Evolutionary conservation across 53 echinoderm and acorn worm genomes (phyloP), one percentile per base, ranked within the genome.

Genomic region (Apostichopus leukothele): DNA sequence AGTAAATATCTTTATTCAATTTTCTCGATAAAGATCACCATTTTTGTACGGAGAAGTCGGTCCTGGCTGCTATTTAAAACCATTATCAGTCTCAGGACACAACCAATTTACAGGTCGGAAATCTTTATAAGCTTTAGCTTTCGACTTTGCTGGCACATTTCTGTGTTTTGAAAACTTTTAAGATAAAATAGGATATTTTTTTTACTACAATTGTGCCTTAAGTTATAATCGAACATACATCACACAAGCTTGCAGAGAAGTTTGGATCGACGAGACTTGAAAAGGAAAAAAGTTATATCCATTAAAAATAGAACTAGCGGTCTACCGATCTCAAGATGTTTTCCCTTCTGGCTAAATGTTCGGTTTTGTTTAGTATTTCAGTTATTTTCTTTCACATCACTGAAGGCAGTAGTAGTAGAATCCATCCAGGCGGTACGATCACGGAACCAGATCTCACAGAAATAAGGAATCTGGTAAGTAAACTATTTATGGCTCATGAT

Each of bases 391-490:
- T 71, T 6, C 71, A 71, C 5, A 18, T 18, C 18, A 19, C 71
- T 19, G 81, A 81, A 81, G 81, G 55, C 21, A 52, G 59, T n/a
- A 59, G 55, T 18, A 52, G 59, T 8, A 59, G 55, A 16, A 59
- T n/a, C 16, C 81, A 81, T 53, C 57, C 81, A 57, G 54, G 18
- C 21, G 59, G 54, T 59, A 81, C 55, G 9, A 81, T 22, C 6
- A 4, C 11, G 1, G 55, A 81, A 53, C 21, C 81, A 54, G 81
- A 81, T 54, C 59, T 54, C 21, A 81, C 81, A 81, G 55, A 54
- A 81, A 52, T 81, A 21, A 81, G 81, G 55, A 59, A 81, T 10
- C 20, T 81, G 81, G 81, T 81, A 81, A 81, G 81, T 81, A 57
- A 57, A 57, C 57, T 7, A 57, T 57, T 57, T 57, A 10, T 57